Conservation (phyloP, 2,888 invertebrate species). For the Zele albiditarsus region DNA sequence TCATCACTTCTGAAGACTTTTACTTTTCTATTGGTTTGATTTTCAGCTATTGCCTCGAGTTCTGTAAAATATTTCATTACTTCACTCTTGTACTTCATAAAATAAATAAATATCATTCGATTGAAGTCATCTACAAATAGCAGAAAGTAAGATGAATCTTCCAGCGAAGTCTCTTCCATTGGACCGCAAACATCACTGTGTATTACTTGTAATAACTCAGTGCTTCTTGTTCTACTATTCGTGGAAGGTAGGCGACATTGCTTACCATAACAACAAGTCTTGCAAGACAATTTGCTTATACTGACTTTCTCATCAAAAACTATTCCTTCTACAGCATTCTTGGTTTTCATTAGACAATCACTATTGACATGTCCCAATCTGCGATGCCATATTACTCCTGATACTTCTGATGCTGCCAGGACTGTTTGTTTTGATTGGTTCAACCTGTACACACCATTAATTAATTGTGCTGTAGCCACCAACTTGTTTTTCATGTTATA, state of each 20-base stretch:
- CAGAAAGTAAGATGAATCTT: conserved; percentile 58
- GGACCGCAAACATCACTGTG: conserved; percentile 67
- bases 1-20: conserved; percentile 55
- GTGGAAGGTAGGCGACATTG: conserved; percentile 52
- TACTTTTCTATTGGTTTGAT: conserved; percentile 51
- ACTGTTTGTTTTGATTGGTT: not conserved
- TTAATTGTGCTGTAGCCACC: conserved; percentile 13
- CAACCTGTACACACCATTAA: conserved; percentile 23
- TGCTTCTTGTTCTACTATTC: conserved; percentile 46
- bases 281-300: conserved; percentile 40
- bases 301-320: conserved; percentile 17
- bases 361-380: conserved; percentile 53
- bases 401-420: conserved; percentile 43
- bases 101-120: conserved; percentile 41
- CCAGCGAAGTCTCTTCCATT: conserved; percentile 63
- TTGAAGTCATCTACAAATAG: conserved; percentile 22
- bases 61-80: conserved; percentile 53
- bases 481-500: conserved; percentile 2
- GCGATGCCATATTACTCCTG: conserved; percentile 53
- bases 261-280: conserved; percentile 55
- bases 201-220: conserved; percentile 57
- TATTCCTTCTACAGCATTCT: conserved; percentile 37
- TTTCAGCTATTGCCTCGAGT: conserved; percentile 57
- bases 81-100: conserved; percentile 58
- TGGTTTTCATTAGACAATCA: conserved; percentile 43